Percentiles rank a stretch among this genome's conserved stretches.
These are phyloP conservation scores for Takifugu rubripes DNA, from an alignment of 2,797 vertebrate species.

Conservation along the genomic window DNA sequence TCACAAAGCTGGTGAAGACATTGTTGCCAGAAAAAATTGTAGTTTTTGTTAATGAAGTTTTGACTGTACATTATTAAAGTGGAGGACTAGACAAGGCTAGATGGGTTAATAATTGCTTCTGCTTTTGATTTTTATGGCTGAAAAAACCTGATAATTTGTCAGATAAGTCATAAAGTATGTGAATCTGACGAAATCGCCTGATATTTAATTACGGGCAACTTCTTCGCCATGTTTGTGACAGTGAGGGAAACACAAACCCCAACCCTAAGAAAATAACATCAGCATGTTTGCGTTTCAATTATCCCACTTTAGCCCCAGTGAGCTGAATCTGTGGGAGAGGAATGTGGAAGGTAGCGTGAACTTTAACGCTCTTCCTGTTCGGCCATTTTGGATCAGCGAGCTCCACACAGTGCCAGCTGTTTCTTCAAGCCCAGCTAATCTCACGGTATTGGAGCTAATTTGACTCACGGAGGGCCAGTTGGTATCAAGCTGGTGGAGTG, in stretches of 20 bases:
- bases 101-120: no score
- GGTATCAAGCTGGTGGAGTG: conserved; percentile 36
- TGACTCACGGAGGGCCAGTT: conserved; percentile 63
- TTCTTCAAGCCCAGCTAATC: conserved; percentile 75
- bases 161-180: no score
- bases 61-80: no score
- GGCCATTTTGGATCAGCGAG: conserved; percentile 58
- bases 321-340: conserved; percentile 57
- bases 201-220: no score
- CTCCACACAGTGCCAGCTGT: conserved; percentile 69
- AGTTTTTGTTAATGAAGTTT: no score
- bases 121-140: no score
- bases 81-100: no score
- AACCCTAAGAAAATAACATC: conserved; percentile 41
- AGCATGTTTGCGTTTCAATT: conserved; percentile 55
- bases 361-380: conserved; percentile 32
- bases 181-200: no score
- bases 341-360: conserved; percentile 42
- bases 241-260: neutral
- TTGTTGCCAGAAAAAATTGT: no score
- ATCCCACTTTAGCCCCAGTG: conserved; percentile 38
- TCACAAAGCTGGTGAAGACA: no score
- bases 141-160: no score
- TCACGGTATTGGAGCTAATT: conserved; percentile 78
- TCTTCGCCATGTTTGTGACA: neutral